Percentiles rank a stretch among this genome's conserved stretches.
Conservation (phyloP, 2,113 vertebrate genomes). For the Odontophorus gujanensis region DNA sequence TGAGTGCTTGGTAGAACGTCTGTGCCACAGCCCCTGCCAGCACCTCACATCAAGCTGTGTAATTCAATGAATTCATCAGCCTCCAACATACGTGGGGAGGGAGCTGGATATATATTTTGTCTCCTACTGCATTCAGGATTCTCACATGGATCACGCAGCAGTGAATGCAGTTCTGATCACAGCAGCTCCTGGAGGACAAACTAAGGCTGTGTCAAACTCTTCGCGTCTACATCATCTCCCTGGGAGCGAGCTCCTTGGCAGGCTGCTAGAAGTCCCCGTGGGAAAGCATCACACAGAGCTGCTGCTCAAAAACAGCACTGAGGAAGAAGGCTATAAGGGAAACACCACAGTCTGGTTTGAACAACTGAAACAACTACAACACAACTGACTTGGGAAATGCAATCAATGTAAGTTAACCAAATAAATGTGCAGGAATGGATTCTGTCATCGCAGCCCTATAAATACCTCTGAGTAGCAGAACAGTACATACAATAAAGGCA, state of each 20-base stretch:
- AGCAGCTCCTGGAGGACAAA: background rate
- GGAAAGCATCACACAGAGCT: background rate
- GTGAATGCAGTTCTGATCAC: background rate
- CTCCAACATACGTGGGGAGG: background rate
- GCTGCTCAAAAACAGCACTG: background rate
- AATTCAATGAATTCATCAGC: background rate
- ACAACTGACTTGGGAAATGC: background rate
- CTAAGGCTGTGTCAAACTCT: background rate
- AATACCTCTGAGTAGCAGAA: background rate
- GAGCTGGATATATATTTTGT: background rate
- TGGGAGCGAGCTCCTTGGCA: background rate
- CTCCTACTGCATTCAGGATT: background rate
- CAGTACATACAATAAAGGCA: background rate
- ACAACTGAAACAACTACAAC: background rate
- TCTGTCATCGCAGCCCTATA: background rate
- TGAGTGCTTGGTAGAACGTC: background rate
- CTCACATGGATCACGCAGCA: background rate
- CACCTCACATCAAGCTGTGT: background rate
- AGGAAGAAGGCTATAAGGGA: background rate
- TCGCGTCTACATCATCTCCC: background rate
- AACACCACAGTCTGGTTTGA: background rate
- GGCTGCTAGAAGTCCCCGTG: background rate
- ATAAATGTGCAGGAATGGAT: background rate
- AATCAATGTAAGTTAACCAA: background rate
- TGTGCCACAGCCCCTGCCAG: background rate